A percentile compares a stretch with the other conserved stretches of the same genome.
Evolutionary conservation across 2,113 vertebrate species (phyloP).

Genomic region (Otis tarda): DNA sequence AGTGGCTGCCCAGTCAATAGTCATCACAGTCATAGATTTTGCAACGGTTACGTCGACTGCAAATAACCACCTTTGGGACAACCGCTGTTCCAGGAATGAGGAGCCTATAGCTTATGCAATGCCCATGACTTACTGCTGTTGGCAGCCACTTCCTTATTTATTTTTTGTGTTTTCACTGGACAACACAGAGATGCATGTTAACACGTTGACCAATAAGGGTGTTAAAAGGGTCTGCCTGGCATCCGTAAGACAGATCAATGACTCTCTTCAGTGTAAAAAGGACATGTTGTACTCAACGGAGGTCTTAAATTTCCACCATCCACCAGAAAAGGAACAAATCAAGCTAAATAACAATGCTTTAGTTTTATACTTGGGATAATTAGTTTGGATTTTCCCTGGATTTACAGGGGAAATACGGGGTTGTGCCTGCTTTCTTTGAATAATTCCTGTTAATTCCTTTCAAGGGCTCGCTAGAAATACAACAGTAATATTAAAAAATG

Average conservation of each 20-base stretch:
- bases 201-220: neutral
- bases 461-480: neutral
- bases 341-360: neutral
- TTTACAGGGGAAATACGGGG: neutral
- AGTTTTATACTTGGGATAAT: neutral
- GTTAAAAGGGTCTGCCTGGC: neutral
- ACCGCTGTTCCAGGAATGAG: neutral
- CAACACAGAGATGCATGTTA: neutral
- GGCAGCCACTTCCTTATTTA: neutral
- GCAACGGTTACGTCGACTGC: fast-evolving
- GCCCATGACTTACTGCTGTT: neutral
- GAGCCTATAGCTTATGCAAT: neutral
- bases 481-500: neutral
- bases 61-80: neutral
- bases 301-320: neutral
- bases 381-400: neutral
- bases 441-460: neutral
- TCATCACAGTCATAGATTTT: neutral
- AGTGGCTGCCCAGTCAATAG: neutral
- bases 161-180: neutral
- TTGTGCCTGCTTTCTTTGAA: neutral
- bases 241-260: neutral
- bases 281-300: neutral
- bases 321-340: neutral
- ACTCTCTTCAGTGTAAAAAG: neutral